Evolutionary conservation across 2,113 vertebrate genomes (phyloP).

Genomic region (Echinops telfairi): DNA sequence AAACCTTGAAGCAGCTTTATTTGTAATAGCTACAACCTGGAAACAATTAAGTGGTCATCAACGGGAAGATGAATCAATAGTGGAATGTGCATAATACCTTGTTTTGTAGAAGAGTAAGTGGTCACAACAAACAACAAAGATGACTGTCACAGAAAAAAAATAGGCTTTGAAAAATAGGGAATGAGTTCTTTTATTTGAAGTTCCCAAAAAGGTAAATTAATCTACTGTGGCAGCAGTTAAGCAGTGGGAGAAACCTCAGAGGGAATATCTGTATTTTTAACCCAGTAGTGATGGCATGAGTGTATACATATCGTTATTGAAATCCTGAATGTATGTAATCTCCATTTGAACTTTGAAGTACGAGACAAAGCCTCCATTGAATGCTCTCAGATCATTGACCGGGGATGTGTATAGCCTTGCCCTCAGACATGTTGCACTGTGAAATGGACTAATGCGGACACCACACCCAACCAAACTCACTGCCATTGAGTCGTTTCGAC

Average conservation of each 20-base stretch:
- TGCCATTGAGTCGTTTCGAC: too few relatives aligned
- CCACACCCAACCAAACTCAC: too few relatives aligned
- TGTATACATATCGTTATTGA: neutral
- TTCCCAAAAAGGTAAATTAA: neutral
- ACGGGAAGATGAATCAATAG: neutral
- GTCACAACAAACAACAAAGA: neutral
- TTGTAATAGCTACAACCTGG: neutral
- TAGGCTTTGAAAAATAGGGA: too few relatives aligned
- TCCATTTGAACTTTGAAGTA: slow-evolving; percentile 17
- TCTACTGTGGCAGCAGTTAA: neutral
- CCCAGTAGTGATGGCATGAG: neutral
- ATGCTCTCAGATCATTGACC: neutral
- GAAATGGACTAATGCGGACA: too few relatives aligned
- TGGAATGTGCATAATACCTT: neutral
- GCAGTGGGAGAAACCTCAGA: neutral
- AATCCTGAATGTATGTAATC: neutral
- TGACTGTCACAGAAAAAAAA: neutral
- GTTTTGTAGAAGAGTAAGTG: slow-evolving; percentile 20
- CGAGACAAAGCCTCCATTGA: neutral
- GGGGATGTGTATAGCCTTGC: too few relatives aligned
- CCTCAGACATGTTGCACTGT: too few relatives aligned
- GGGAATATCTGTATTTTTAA: neutral
- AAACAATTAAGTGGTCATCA: neutral
- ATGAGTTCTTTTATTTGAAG: neutral
- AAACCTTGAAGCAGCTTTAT: slow-evolving; percentile 13